Percentiles rank a stretch among this genome's conserved stretches.
Evolutionary conservation across 2,797 vertebrate species (phyloP).

Genomic region (Cyclopterus lumpus): DNA sequence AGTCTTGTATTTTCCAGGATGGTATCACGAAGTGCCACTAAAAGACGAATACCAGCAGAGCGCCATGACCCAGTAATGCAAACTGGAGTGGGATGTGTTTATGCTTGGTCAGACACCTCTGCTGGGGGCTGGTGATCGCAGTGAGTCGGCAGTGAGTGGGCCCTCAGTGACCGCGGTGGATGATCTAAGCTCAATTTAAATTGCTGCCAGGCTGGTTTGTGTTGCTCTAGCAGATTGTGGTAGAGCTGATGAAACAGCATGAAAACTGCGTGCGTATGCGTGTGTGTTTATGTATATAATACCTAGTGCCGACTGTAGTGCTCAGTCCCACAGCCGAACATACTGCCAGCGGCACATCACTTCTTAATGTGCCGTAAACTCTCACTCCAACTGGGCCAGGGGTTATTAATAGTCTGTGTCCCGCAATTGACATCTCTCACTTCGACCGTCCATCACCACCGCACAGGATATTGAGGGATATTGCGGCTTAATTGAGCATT

Average conservation of each 20-base stretch:
- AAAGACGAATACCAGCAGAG: constrained; percentile 23
- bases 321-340: constrained; percentile 13
- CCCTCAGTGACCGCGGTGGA: constrained; percentile 40
- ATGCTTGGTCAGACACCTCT: constrained; percentile 61
- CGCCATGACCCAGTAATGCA: constrained; percentile 36
- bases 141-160: constrained; percentile 62
- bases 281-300: neutral
- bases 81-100: constrained; percentile 53
- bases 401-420: constrained; percentile 70
- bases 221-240: constrained; percentile 39
- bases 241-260: constrained; percentile 13
- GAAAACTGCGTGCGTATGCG: neutral
- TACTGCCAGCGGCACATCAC: constrained; percentile 23
- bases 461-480: constrained; percentile 3
- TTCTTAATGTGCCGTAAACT: constrained; percentile 50
- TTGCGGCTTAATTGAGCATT: constrained; percentile 10
- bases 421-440: constrained; percentile 59
- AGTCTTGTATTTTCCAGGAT: constrained; percentile 2
- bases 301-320: neutral
- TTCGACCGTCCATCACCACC: constrained; percentile 55
- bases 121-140: constrained; percentile 60
- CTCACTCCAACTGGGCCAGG: constrained; percentile 65
- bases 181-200: constrained; percentile 68
- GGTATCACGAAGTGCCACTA: constrained; percentile 18
- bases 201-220: constrained; percentile 44